Evolutionary conservation across 2,113 vertebrate genomes (phyloP), one percentile per base, ranked within the genome.

Genomic region (Notechis scutatus): DNA sequence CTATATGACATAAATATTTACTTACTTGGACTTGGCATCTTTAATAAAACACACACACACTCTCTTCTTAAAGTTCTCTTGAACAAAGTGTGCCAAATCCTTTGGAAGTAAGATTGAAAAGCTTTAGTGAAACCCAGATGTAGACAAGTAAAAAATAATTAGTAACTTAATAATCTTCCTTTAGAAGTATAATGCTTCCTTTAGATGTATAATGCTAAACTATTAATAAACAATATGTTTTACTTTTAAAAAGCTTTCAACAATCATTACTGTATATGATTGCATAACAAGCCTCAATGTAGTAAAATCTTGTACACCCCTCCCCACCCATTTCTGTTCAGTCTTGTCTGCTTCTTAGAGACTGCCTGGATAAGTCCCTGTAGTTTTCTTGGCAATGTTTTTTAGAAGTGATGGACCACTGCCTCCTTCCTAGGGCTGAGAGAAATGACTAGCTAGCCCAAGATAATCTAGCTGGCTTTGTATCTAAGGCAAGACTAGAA

Each of bases 21-120:
- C 98, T 98, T 97, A 98, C 98, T 34, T 95, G 90, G 97, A 97
- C 94, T 97, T 98, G 94, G 96, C 94, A 92, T 98, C 98, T 94
- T 97, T 98, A 9, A 97, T 98, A 87, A 98, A 98, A 94, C 97
- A 97, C 89, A 98, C 96, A 54, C 98, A 98, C 93, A 98, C 98
- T 91, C 98, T 97, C 94, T 98, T 98, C 97, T 98, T 98, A 91
- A 98, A 98, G 92, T 98, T 98, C 91, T 97, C 97, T 96, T 98
- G 97, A 93, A 98, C 97, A 90, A 98, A 98, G 94, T 94, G 97
- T 95, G 93, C 95, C 96, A 98, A 91, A 92, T 98, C 98, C 98
- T 98, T 95, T 64, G 92, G 94, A 94, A 92, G 92, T 47, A 59
- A 97, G 23, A 91, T 94, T 20, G 47, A 0, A 85, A 21, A 14